These are phyloP conservation scores for Zeuzera pyrina DNA, from an alignment of 2,888 invertebrate genomes.

Conservation along the genomic window DNA sequence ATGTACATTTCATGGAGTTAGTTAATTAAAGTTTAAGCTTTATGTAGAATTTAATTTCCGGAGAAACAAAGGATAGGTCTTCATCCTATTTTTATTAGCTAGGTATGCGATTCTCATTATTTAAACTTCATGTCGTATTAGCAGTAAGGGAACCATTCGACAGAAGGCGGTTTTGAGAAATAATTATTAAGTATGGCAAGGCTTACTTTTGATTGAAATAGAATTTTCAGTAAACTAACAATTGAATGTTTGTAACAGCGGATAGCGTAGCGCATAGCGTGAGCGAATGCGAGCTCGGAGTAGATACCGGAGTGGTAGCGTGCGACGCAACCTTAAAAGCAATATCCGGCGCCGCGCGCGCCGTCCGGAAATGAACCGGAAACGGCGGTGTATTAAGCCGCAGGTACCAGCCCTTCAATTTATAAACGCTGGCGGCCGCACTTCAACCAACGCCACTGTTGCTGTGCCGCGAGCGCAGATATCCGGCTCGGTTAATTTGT, in stretches of 20 bases:
- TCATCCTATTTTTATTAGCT: slow-evolving; percentile 43
- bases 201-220: too few relatives aligned
- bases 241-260: slow-evolving; percentile 1
- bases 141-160: too few relatives aligned
- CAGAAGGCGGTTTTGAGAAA: too few relatives aligned
- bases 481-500: slow-evolving; percentile 60
- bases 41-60: slow-evolving; percentile 64
- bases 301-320: slow-evolving; percentile 38
- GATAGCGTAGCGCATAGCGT: slow-evolving; percentile 8
- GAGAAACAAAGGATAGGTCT: slow-evolving; percentile 40
- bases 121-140: too few relatives aligned
- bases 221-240: neutral
- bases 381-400: slow-evolving; percentile 74
- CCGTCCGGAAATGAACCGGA: slow-evolving; percentile 74
- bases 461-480: slow-evolving; percentile 35
- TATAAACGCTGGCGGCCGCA: slow-evolving; percentile 66
- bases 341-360: slow-evolving; percentile 73
- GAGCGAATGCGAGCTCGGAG: slow-evolving; percentile 22
- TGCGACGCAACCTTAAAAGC: slow-evolving; percentile 72
- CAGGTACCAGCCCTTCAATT: slow-evolving; percentile 73
- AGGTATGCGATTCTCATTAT: too few relatives aligned
- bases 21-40: slow-evolving; percentile 63
- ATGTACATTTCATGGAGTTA: slow-evolving; percentile 57
- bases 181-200: too few relatives aligned
- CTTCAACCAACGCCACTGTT: slow-evolving; percentile 38